Conservation (phyloP, 2,888 invertebrate genomes). For the Lymantria dispar region DNA sequence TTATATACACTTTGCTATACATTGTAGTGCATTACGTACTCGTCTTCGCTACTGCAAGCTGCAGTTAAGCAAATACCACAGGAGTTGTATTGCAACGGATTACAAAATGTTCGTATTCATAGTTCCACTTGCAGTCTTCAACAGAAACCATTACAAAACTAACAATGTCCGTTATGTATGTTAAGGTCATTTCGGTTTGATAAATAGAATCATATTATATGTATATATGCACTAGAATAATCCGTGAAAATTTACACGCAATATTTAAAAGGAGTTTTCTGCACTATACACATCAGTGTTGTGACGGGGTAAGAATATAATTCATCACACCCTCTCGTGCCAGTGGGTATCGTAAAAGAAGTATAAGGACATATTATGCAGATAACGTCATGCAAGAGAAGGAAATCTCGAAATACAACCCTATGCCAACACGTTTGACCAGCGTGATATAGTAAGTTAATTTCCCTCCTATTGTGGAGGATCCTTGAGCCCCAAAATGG, state of each 20-base stretch:
- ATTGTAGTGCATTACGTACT: too few species aligned
- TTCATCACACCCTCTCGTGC: too few species aligned
- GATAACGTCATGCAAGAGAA: too few species aligned
- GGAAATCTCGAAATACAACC: background rate
- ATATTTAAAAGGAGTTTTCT: background rate
- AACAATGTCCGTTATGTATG: constrained; percentile 20
- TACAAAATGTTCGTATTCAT: constrained; percentile 19
- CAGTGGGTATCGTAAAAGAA: too few species aligned
- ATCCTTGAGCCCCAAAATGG: too few species aligned
- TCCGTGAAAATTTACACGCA: background rate
- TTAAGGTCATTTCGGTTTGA: constrained; percentile 24
- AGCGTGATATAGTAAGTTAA: background rate
- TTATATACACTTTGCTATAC: too few species aligned
- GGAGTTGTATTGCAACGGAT: constrained; percentile 12
- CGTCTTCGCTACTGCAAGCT: background rate
- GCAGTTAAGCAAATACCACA: constrained; percentile 6
- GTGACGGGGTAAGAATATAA: too few species aligned
- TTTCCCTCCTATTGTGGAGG: too few species aligned
- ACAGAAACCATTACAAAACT: constrained; percentile 35
- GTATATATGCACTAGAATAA: too few species aligned
- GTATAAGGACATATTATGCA: too few species aligned
- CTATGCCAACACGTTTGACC: background rate
- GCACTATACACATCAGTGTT: too few species aligned
- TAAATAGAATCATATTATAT: background rate
- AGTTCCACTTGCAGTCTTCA: constrained; percentile 33